Base-by-base conservation (phyloP, 2,113 vertebrate species). In the Peromyscus maniculatus region DNA sequence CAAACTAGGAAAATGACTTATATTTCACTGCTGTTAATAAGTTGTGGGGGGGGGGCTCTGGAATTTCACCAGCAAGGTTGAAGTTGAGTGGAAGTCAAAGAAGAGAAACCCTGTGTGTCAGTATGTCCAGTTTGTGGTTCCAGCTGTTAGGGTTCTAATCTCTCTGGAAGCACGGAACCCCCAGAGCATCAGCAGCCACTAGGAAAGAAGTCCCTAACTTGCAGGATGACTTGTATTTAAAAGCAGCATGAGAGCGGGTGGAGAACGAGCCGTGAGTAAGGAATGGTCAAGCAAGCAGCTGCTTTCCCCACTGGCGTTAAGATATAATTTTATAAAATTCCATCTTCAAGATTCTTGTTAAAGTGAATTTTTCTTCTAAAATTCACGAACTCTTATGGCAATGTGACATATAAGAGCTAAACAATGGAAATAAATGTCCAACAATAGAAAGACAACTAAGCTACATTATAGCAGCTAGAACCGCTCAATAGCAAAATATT, bases 321-420 rank as follows among this genome's bases (percentile, higher is more conserved):
- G 43, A 94, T 80, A n/a, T 9, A 74, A 87, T 89, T 95, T 84
- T 87, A 69, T 49, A 83, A 94, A 93, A 92, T 36, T 88, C 24
- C 7, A 91, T 77, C 84, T 84, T 93, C 33, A 59, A 59, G 46
- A 64, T 83, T 91, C 96, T 94, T 83, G 62, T 90, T 93, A 89
- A 86, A 86, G n/a, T 95, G 67, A 46, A 7, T n/a, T 89, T 87
- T 94, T 87, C 83, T 71, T 96, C 93, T 7, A 62, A 93, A 92
- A 95, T 49, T 88, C 80, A 62, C 28, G 55, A 72, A 91, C 21
- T 96, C 62, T 77, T 59, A 78, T 1, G 62, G 26, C 36, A 52
- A 46, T 92, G 55, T 59, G 80, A 72, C 9, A 17, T n/a, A 10
- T 10, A 7, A 91, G 83, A 91, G 55, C 67, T 95, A 91, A 94